phyloP scores from a whole-genome alignment of 35 echinoderm and acorn worm species.

The Heliocidaris erythrogramma region DNA sequence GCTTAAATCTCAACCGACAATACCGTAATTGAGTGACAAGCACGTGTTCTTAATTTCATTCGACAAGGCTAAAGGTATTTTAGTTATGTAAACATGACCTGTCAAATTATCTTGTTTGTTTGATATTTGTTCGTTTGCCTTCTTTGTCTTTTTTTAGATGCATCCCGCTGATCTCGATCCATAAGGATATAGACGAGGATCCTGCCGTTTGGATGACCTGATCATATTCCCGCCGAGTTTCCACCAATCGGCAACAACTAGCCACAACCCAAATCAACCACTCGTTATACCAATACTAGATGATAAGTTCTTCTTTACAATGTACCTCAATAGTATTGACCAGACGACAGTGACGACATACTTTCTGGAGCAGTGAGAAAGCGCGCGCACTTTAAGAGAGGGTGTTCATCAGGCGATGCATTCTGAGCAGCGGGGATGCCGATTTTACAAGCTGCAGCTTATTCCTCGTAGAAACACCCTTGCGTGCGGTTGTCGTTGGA shows the following conservation, averaged over 20 bases:
- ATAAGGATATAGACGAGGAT: not conserved
- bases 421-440: not conserved
- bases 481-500: slow-evolving; percentile 7
- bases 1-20: not conserved
- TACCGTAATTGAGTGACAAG: not conserved
- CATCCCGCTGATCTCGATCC: not conserved
- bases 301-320: not conserved
- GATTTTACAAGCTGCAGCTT: not conserved
- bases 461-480: not conserved
- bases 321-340: not conserved
- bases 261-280: not conserved
- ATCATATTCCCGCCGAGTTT: not conserved
- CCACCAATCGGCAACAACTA: not conserved
- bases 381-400: not conserved
- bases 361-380: not conserved
- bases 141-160: too few relatives aligned
- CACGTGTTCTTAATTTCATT: not conserved
- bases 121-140: too few relatives aligned
- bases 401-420: not conserved
- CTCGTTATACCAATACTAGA: not conserved
- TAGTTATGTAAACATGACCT: too few relatives aligned
- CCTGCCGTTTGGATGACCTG: not conserved
- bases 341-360: not conserved
- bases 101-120: too few relatives aligned
- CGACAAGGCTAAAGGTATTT: too few relatives aligned